Evolutionary conservation across 2,797 vertebrate species (phyloP).

Genomic region (Arremon brunneinucha): DNA sequence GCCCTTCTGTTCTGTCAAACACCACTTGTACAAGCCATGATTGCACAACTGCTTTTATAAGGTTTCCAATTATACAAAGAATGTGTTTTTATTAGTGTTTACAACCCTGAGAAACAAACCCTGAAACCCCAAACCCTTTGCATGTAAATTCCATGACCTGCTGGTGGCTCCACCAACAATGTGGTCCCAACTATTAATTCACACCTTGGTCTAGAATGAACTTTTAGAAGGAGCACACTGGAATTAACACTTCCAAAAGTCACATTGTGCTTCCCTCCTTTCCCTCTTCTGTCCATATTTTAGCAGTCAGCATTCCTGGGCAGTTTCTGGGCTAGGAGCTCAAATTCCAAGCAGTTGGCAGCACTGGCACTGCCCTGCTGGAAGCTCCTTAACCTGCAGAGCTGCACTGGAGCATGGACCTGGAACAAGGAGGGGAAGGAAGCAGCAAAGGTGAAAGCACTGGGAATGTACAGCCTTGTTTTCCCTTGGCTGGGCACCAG

Average conservation of each 20-base stretch:
- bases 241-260: neutral
- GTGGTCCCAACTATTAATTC: neutral
- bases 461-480: neutral
- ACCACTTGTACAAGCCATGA: neutral
- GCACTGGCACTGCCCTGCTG: neutral
- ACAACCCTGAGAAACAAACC: constrained; percentile 12
- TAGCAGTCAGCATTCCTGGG: constrained; percentile 19
- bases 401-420: neutral
- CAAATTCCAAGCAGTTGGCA: constrained; percentile 9
- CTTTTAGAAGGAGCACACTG: neutral
- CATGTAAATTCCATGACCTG: neutral
- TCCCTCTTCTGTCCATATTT: neutral
- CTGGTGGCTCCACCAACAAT: neutral
- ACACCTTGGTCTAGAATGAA: neutral
- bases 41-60: constrained; percentile 30
- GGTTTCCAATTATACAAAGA: neutral
- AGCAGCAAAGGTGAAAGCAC: neutral
- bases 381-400: neutral
- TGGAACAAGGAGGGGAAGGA: neutral
- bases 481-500: neutral
- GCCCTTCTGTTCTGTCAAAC: neutral
- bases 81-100: neutral
- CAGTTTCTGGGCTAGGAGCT: neutral
- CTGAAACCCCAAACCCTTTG: neutral
- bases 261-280: neutral